These are phyloP conservation scores for Drosophila auraria DNA, from an alignment of 1,140 invertebrate species.

Conservation along the genomic window DNA sequence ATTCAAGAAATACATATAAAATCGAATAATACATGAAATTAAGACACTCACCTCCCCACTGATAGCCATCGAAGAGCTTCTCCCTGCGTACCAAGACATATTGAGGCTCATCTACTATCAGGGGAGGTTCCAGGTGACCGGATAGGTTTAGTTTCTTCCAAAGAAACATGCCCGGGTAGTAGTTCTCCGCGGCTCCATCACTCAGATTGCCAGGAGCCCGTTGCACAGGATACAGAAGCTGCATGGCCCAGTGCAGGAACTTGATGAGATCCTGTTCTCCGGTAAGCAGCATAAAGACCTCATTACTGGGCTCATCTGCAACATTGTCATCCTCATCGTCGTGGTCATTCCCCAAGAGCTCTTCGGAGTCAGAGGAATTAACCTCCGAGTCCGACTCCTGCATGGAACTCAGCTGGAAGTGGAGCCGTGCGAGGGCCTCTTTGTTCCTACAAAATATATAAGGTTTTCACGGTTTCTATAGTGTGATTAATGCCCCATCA, in stretches of 20 bases:
- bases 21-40: no score
- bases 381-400: slow-evolving; percentile 38
- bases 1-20: not conserved
- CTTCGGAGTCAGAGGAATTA: slow-evolving; percentile 19
- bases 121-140: slow-evolving; percentile 73
- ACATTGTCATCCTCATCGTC: slow-evolving; percentile 18
- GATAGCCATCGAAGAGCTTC: slow-evolving; percentile 57
- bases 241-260: slow-evolving; percentile 80
- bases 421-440: slow-evolving; percentile 62
- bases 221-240: slow-evolving; percentile 68
- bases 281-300: slow-evolving; percentile 73
- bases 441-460: slow-evolving; percentile 49
- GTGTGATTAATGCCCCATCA: slow-evolving; percentile 62
- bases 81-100: slow-evolving; percentile 78
- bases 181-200: slow-evolving; percentile 60
- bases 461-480: slow-evolving; percentile 28
- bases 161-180: slow-evolving; percentile 75
- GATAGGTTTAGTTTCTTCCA: slow-evolving; percentile 83
- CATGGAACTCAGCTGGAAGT: slow-evolving; percentile 52
- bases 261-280: slow-evolving; percentile 77
- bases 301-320: slow-evolving; percentile 52
- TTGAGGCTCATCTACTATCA: slow-evolving; percentile 79
- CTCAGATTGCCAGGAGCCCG: slow-evolving; percentile 24
- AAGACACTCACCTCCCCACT: slow-evolving; percentile 47
- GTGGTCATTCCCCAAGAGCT: not conserved